Percentiles rank a stretch among this genome's conserved stretches.
These are phyloP conservation scores for Sminthurinus aureus DNA, from an alignment of 2,888 invertebrate species.

Conservation along the genomic window DNA sequence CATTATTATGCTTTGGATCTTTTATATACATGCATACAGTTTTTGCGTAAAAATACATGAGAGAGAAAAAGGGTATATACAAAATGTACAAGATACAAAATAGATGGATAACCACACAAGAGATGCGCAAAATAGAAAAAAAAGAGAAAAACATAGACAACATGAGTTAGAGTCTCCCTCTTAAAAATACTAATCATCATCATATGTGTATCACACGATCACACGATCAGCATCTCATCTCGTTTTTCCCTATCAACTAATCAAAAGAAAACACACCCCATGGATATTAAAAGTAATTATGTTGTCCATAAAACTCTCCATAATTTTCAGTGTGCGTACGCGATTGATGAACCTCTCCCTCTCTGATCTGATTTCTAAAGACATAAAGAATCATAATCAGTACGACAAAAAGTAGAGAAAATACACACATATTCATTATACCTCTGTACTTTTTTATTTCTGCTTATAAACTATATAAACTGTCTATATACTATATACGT, in stretches of 20 bases:
- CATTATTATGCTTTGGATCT: too few species aligned
- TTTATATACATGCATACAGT: too few species aligned
- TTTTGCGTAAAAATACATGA: too few species aligned
- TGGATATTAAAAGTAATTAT: not conserved
- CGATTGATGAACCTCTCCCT: not conserved
- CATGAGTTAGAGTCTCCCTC: not conserved
- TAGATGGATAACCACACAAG: too few species aligned
- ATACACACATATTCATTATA: not conserved
- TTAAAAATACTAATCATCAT: not conserved
- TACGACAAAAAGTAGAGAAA: not conserved
- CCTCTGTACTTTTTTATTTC: not conserved
- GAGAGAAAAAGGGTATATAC: too few species aligned
- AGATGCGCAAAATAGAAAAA: not conserved
- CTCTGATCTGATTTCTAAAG: not conserved
- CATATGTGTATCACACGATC: not conserved
- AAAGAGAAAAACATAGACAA: not conserved
- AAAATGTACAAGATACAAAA: too few species aligned
- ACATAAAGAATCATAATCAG: not conserved
- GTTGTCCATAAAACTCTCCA: too few species aligned
- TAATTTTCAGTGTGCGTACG: not conserved
- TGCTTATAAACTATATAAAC: too few species aligned
- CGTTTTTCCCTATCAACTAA: not conserved
- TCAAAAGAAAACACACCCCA: conserved; percentile 9
- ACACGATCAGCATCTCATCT: not conserved
- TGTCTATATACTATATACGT: too few species aligned